These are phyloP conservation scores for Philereme transversata DNA, from an alignment of 2,888 invertebrate species.

Conservation along the genomic window DNA sequence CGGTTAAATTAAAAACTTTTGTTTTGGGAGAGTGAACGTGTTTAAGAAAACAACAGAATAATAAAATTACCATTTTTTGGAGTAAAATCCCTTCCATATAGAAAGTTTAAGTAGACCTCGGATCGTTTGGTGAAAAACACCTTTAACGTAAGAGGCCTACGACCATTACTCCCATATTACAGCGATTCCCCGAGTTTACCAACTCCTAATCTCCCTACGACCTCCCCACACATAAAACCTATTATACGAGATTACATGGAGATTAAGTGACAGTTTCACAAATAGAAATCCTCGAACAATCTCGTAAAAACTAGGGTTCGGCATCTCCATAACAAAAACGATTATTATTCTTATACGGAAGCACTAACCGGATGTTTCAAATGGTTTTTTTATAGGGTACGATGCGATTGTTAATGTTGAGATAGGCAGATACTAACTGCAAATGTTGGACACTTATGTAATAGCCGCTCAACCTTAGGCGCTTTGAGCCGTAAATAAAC, in stretches of 20 bases:
- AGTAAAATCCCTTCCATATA: too few species aligned
- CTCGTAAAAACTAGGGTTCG: conserved; percentile 17
- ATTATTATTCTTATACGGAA: conserved; percentile 17
- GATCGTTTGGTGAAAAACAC: too few species aligned
- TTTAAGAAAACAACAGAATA: too few species aligned
- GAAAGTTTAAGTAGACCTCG: too few species aligned
- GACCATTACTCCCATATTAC: neutral
- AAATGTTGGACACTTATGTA: too few species aligned
- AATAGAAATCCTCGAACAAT: conserved; percentile 15
- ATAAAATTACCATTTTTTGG: too few species aligned
- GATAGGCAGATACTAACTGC: too few species aligned
- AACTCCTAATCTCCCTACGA: conserved; percentile 9
- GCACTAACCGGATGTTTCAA: conserved; percentile 3
- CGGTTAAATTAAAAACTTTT: too few species aligned
- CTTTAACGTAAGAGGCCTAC: too few species aligned
- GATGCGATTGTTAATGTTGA: conserved; percentile 2
- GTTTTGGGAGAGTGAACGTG: too few species aligned
- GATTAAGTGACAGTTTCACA: conserved; percentile 16
- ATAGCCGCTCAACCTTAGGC: too few species aligned
- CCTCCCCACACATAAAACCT: conserved; percentile 15
- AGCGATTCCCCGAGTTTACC: conserved; percentile 1
- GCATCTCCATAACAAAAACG: conserved; percentile 2
- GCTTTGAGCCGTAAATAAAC: too few species aligned
- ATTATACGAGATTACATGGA: conserved; percentile 17
- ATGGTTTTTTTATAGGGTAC: neutral